Evolutionary conservation across 1,140 invertebrate genomes (phyloP), one percentile per base, ranked within the genome.

Genomic region (Papilio machaon): DNA sequence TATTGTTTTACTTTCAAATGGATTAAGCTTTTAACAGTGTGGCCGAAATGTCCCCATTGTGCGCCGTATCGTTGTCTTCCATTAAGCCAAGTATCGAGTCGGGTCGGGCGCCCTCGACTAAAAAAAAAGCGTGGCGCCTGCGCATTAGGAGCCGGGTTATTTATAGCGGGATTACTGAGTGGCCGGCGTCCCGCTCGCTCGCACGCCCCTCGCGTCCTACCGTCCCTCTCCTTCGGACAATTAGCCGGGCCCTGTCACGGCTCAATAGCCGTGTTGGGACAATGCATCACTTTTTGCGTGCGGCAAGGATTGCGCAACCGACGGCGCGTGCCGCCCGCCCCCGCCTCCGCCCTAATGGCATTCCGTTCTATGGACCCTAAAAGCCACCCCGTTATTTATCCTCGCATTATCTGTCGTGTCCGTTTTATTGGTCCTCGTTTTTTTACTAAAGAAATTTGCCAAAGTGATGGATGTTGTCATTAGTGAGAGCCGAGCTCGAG

Each of bases 141-240:
- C 82, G 77, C 83, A 84, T 88, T 85, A 86, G 83, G 83, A 84
- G 84, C 85, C 81, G 78, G 80, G 82, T 86, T 87, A 89, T 89
- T 89, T 89, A 89, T 89, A 86, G 87, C 64, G 84, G 85, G 84
- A 85, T 85, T 86, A 84, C 80, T 82, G 80, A 82, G 81, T 79
- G 78, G 47, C n/a, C 10, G 15, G 38, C 58, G 80, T 88, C 85
- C 76, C 76, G 60, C 79, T 86, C 84, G 11, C 73, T 49, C 83
- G 10, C 10, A 19, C 46, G 54, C n/a, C 2, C 13, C 13, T 1
- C 6, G 38, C 1, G 30, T 73, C 38, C 17, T 15, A 30, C 17
- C 35, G 79, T 88, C 87, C 80, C 85, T 74, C 60, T 86, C 80
- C 7, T 52, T 9, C 84, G 46, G 49, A 89, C 87, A 89, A 89